Base-by-base conservation (phyloP, 1,140 invertebrate genomes). In the Venturia canescens region DNA sequence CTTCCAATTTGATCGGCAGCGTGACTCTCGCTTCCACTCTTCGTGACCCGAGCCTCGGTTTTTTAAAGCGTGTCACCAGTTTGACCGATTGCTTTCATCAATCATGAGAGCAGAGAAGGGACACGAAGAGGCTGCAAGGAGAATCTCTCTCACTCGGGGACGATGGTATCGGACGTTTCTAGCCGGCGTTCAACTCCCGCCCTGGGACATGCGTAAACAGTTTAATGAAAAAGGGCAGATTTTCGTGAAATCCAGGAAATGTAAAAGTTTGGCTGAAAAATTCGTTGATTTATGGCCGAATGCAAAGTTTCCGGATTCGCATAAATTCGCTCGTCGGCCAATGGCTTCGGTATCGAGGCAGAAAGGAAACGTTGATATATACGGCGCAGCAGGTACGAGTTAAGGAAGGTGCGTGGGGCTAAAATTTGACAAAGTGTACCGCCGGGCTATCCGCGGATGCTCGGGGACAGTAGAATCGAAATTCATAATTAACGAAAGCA, bases 61-160 rank as follows among this genome's bases (percentile, higher is more conserved):
- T 13, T 63, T 15, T 63, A 63, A 1, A 74, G 34, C 26, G 5
- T 26, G 71, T 53, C 48, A 60, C 57, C 53, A 21, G 26, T 27
- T 74, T 84, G 81, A 84, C 29, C 81, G 79, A 85, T 85, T 84
- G 66, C 72, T 84, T 84, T 81, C 83, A 85, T 85, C 83, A 76
- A 84, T 85, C 83, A 85, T 70, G 67, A 38, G 57, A 21, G 38
- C 31, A 72, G 34, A 78, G 66, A 81, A 34, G 50, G 16, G 27
- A 76, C 0, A 34, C 16, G 26, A 21, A 38, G 26, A 53, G 29
- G 48, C n/a, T n/a, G n/a, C n/a, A n/a, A n/a, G n/a, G n/a, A n/a
- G 53, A 50, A 74, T 16, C 16, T 29, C 21, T 48, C 48, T 70
- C 76, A 0, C 21, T 48, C 26, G 57, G 69, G 3, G 60, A 13